These are phyloP conservation scores for Phengaris arion DNA, from an alignment of 2,888 invertebrate species.

Conservation along the genomic window DNA sequence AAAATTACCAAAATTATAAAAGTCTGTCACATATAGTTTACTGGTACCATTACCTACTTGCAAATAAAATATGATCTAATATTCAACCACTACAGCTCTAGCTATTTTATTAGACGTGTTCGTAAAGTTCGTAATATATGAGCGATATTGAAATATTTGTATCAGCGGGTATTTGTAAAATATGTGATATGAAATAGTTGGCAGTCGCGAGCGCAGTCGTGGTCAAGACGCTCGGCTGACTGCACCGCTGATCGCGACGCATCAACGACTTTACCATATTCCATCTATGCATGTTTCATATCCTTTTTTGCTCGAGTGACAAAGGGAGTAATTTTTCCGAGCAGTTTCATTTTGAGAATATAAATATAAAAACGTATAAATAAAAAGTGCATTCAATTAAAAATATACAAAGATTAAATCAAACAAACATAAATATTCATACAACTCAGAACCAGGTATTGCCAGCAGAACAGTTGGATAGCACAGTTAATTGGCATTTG, in stretches of 20 bases:
- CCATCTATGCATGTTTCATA: neutral
- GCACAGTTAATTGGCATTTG: conserved; percentile 15
- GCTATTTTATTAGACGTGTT: neutral
- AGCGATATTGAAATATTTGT: conserved; percentile 21
- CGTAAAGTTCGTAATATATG: conserved; percentile 1
- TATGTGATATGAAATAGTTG: conserved; percentile 18
- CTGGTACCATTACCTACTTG: neutral
- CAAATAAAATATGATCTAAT: neutral
- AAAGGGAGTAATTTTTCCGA: neutral
- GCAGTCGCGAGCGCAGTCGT: conserved; percentile 1
- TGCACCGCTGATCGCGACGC: conserved; percentile 23
- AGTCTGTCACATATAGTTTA: too few relatives aligned
- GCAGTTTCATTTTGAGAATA: neutral
- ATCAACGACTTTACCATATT: conserved; percentile 18
- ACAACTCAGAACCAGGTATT: neutral
- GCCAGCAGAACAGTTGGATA: neutral
- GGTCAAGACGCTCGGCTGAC: conserved; percentile 22
- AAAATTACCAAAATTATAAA: too few relatives aligned
- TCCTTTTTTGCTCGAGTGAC: neutral
- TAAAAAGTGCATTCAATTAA: neutral
- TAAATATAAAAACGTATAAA: neutral
- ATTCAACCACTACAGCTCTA: neutral
- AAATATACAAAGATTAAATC: neutral
- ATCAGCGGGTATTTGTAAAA: conserved; percentile 17
- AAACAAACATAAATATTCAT: neutral